These are phyloP conservation scores for Halichoeres trimaculatus DNA, from an alignment of 2,113 vertebrate species.

Conservation along the genomic window DNA sequence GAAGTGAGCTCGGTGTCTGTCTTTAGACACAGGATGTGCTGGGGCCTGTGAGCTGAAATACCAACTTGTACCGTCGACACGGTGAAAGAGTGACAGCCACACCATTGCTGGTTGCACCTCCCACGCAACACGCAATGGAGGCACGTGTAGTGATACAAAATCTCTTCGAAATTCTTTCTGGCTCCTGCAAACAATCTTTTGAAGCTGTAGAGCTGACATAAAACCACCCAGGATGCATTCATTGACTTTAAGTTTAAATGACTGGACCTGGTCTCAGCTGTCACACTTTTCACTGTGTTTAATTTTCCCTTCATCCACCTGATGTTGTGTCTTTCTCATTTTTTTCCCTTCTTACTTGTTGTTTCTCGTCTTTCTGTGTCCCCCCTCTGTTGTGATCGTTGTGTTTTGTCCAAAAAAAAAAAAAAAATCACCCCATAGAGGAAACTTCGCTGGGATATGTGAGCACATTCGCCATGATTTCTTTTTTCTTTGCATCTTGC, in stretches of 20 bases:
- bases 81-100: constrained; percentile 73
- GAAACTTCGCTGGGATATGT: constrained; percentile 99
- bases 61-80: constrained; percentile 62
- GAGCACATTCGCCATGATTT: constrained; percentile 87
- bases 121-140: constrained; percentile 58
- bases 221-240: background rate
- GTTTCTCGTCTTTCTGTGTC: constrained; percentile 72
- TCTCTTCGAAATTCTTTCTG: constrained; percentile 24
- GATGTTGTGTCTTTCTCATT: constrained; percentile 77
- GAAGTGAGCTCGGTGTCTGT: constrained; percentile 75
- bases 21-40: constrained; percentile 80
- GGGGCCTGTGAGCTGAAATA: constrained; percentile 75
- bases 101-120: constrained; percentile 50
- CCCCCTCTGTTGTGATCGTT: constrained; percentile 68
- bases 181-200: background rate
- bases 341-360: constrained; percentile 73
- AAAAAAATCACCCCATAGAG: constrained; percentile 87
- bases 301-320: constrained; percentile 69
- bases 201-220: background rate
- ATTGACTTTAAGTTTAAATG: background rate
- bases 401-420: constrained; percentile 65
- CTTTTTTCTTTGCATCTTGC: constrained; percentile 73
- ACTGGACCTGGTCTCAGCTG: constrained; percentile 51
- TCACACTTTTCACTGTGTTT: constrained; percentile 68
- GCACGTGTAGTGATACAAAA: constrained; percentile 28